Base-by-base conservation (phyloP, 2,797 vertebrate species). In the Chromobotia macracanthus region DNA sequence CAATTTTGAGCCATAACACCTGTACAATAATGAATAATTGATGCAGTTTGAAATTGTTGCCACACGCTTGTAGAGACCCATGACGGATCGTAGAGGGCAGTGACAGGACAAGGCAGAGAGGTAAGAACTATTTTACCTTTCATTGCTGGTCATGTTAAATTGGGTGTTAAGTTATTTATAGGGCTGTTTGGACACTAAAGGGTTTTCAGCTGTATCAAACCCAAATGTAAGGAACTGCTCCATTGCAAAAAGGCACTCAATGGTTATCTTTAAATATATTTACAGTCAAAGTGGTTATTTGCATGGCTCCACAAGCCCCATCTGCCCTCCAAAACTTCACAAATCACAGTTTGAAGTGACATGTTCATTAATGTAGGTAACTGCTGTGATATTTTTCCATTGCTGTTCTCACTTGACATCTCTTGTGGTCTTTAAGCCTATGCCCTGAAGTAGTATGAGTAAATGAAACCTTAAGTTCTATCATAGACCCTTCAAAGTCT, bases 321-420 rank as follows among this genome's bases (percentile, higher is more conserved):
- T 67, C 44, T 56, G 61, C 60, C 19, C 80, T 77, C 63, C 44
- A 69, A 73, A 77, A 2, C 11, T 77, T 44, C 50, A 50, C 73
- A 55, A 79, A 66, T 44, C 63, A 61, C 75, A 28, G 55, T 69
- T 72, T 80, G 55, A 73, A 25, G 53, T 76, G 72, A 69, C 67
- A 73, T 73, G 61, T 55, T 79, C 61, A 84, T 84, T 77, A 82
- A 84, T 1, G 66, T 4, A 3, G 6, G 12, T 19, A 53, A 80
- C 74, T 73, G 25, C 16, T 41, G 67, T 68, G 8, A 78, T 66
- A 51, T 38, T 72, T 72, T 79, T 81, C 66, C 18, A 66, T 41
- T 48, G 44, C 25, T 11, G 73, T 48, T 72, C 74, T 31, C 44
- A 10, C 13, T 4, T 28, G 28, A 28, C 28, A 28, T 28, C 46